phyloP scores from a whole-genome alignment of 2,888 invertebrate genomes.

The Tortrix viridana region DNA sequence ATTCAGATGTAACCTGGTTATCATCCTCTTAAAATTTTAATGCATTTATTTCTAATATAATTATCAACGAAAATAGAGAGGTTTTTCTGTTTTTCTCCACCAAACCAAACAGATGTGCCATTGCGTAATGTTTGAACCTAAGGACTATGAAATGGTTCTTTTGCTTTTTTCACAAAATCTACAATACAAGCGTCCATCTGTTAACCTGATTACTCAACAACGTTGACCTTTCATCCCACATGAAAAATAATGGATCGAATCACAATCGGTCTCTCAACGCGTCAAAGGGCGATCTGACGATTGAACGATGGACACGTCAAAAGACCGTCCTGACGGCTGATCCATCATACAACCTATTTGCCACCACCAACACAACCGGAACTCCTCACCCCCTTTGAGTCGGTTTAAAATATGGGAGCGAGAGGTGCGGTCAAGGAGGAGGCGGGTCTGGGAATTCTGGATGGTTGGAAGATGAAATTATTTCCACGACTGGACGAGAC shows the following conservation, averaged over 20 bases:
- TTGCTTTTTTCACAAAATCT: not conserved
- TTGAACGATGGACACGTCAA: constrained; percentile 79
- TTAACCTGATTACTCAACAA: constrained; percentile 9
- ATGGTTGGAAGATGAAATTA: constrained; percentile 67
- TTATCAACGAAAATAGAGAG: too few species aligned
- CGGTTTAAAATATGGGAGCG: constrained; percentile 4
- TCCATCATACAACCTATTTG: constrained; percentile 73
- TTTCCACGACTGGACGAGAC: constrained; percentile 74
- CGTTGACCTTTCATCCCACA: constrained; percentile 37
- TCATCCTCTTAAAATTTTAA: too few species aligned
- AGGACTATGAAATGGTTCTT: too few species aligned
- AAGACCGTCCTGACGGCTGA: constrained; percentile 71
- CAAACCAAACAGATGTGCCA: too few species aligned
- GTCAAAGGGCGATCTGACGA: constrained; percentile 75
- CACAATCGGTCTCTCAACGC: constrained; percentile 59
- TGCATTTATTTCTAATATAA: too few species aligned
- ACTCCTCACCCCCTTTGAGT: constrained; percentile 39
- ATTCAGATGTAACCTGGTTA: too few species aligned
- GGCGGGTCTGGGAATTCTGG: constrained; percentile 51
- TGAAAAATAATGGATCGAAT: constrained; percentile 75
- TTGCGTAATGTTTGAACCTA: too few species aligned
- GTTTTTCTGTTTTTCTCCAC: too few species aligned
- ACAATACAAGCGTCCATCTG: not conserved
- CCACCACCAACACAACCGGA: constrained; percentile 53
- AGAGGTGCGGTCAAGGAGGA: constrained; percentile 30